Percentiles rank a stretch among this genome's conserved stretches.
phyloP scores from a whole-genome alignment of 2,888 invertebrate species.

The Stramonita haemastoma region DNA sequence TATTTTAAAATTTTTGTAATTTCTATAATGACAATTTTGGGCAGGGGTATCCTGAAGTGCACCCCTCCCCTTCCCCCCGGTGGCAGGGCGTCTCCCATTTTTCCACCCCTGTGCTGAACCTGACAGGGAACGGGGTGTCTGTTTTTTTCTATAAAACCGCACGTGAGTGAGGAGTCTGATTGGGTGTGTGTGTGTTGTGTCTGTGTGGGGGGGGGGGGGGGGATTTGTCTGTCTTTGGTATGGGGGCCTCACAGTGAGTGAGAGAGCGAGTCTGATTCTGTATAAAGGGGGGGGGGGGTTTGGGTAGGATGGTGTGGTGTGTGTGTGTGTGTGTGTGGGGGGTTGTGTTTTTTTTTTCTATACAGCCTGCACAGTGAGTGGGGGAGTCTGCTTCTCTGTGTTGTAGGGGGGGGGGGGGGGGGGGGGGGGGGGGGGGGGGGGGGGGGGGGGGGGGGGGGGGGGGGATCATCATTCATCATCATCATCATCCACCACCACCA shows the following conservation, averaged over 20 bases:
- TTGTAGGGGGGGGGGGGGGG: neutral
- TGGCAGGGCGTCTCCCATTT: conserved; percentile 97
- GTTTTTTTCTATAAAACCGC: conserved; percentile 88
- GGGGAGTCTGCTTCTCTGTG: neutral
- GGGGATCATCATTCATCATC: too few relatives aligned
- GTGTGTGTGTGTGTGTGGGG: neutral
- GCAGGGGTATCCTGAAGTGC: conserved; percentile 92
- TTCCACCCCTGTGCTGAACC: conserved; percentile 89
- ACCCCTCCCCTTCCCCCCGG: conserved; percentile 92
- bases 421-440: neutral
- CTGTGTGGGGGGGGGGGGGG: conserved; percentile 86
- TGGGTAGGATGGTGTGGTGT: too few relatives aligned
- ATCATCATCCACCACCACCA: too few relatives aligned
- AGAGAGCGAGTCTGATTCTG: too few relatives aligned
- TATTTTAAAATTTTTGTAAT: neutral
- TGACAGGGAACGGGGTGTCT: conserved; percentile 90
- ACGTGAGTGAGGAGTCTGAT: conserved; percentile 86
- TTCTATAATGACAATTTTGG: neutral
- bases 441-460: too few relatives aligned
- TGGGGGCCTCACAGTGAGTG: conserved; percentile 58
- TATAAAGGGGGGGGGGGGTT: too few relatives aligned
- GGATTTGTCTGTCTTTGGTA: too few relatives aligned
- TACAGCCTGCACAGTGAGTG: neutral
- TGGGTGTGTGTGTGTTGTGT: conserved; percentile 58
- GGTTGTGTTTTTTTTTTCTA: neutral